Evolutionary conservation across 2,113 vertebrate species (phyloP).

Genomic region (Apodemus speciosus): DNA sequence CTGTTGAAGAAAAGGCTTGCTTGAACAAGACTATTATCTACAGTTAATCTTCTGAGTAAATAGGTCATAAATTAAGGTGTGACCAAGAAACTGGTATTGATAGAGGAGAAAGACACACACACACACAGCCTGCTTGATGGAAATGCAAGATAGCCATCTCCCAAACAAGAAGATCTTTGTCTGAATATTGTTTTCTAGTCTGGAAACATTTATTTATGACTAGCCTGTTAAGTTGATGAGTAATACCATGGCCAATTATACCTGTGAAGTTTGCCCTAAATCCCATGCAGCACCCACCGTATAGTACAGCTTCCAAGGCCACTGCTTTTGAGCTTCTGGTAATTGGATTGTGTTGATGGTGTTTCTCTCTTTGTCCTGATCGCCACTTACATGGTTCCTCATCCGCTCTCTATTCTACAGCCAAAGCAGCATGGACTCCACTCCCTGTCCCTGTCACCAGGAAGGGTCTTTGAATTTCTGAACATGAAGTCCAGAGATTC

Average conservation of each 20-base stretch:
- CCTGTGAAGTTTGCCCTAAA: constrained; percentile 18
- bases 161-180: constrained; percentile 36
- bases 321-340: not conserved
- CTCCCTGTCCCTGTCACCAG: not conserved
- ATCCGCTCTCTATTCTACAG: not conserved
- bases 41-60: constrained; percentile 39
- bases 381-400: not conserved
- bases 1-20: constrained; percentile 48
- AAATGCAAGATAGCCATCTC: constrained; percentile 27
- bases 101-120: not conserved
- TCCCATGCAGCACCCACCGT: not conserved
- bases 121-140: not conserved
- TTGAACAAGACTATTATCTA: constrained; percentile 45
- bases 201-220: not conserved
- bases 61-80: constrained; percentile 26
- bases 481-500: not conserved
- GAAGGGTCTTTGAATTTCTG: constrained; percentile 17
- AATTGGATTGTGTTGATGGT: not conserved
- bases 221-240: constrained; percentile 26
- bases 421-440: not conserved
- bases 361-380: not conserved
- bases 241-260: not conserved
- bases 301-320: not conserved
- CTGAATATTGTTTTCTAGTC: constrained; percentile 38
- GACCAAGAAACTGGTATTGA: constrained; percentile 38